Evolutionary conservation across 2,888 invertebrate species (phyloP), one percentile per base, ranked within the genome.

Genomic region (Bugulina stolonifera): DNA sequence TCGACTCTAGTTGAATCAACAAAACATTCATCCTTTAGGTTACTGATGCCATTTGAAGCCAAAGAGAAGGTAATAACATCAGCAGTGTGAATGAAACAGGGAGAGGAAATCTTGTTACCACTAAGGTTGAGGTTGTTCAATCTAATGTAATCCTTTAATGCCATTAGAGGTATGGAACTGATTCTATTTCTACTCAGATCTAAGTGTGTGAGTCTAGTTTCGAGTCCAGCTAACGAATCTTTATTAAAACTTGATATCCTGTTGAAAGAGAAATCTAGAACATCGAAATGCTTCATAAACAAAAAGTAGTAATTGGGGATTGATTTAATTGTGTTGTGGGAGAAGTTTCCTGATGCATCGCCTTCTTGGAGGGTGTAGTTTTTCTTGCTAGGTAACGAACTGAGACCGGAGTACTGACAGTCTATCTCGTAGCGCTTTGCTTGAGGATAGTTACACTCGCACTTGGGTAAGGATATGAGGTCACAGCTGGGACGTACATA

Each of bases 281-380:
- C 5, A 14, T 64, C 64, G 32, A 64, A 64, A n/a, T 64, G 34
- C 32, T 27, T 32, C 64, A 64, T 64, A 34, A 29, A 64, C 3
- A 32, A n/a, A 32, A 64, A 64, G 32, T 64, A 64, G 32, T 29
- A 64, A n/a, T 34, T n/a, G 27, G 64, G 64, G 27, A 64, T 64
- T 5, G 32, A 32, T 32, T 27, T 27, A 32, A 64, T 64, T 14
- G 25, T 64, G 34, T 64, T 64, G 27, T 32, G 27, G 5, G 64
- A 64, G 64, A 64, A 64, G 64, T 64, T 64, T n/a, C 64, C 64
- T 5, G 64, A 64, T 14, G 32, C 64, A 10, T 64, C 29, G 10
- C 64, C 64, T 25, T 32, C 64, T 32, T 14, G 18, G 14, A 64
- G 27, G 5, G 64, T 64, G 64, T 32, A 5, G 34, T 64, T 64